A percentile compares a stretch with the other conserved stretches of the same genome.
phyloP scores from a whole-genome alignment of 2,113 vertebrate species.

The Turnix velox region DNA sequence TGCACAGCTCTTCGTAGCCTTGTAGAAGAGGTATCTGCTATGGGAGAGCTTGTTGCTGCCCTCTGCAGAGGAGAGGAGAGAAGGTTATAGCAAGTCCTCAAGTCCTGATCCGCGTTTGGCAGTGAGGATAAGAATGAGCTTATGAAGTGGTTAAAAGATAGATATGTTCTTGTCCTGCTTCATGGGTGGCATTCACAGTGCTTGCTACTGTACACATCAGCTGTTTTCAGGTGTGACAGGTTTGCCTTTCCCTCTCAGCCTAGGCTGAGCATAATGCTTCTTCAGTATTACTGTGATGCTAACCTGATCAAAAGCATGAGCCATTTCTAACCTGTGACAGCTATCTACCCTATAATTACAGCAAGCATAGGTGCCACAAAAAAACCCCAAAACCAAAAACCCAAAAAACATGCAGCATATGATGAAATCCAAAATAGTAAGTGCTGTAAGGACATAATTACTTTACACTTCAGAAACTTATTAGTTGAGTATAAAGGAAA shows the following conservation, averaged over 20 bases:
- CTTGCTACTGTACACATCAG: neutral
- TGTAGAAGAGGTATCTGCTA: neutral
- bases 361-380: neutral
- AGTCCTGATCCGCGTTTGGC: neutral
- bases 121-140: neutral
- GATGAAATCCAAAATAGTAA: neutral
- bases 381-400: too few species aligned
- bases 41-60: neutral
- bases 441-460: neutral
- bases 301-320: neutral
- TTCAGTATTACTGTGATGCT: neutral
- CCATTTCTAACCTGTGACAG: neutral
- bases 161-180: neutral
- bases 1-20: fast-evolving
- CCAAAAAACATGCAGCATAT: neutral
- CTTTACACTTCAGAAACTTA: neutral
- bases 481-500: neutral
- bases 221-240: neutral
- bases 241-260: neutral
- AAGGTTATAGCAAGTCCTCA: neutral
- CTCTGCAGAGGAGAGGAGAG: neutral
- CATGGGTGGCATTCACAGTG: neutral
- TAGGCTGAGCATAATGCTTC: neutral
- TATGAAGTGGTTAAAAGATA: neutral
- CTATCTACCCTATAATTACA: neutral